These are phyloP conservation scores for Phorcus lineatus DNA, from an alignment of 2,888 invertebrate species.

Conservation along the genomic window DNA sequence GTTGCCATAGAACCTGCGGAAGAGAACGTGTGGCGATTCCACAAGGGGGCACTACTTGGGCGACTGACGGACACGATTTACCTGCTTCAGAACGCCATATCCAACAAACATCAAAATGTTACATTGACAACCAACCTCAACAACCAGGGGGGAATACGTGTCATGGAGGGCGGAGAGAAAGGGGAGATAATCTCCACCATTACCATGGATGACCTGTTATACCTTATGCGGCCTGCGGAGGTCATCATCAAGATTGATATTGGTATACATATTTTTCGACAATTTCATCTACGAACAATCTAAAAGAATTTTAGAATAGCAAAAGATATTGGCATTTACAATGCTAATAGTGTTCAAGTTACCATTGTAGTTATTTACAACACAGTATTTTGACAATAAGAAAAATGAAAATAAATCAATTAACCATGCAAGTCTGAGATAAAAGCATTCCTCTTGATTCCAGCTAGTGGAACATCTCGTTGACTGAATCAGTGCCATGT, in stretches of 20 bases:
- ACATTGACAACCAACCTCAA: conserved; percentile 47
- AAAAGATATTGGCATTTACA: not conserved
- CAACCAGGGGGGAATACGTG: conserved; percentile 65
- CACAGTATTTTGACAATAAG: too few species aligned
- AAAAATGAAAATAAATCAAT: too few species aligned
- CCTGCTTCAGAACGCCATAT: conserved; percentile 59
- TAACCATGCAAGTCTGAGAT: too few species aligned
- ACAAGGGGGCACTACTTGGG: conserved; percentile 46
- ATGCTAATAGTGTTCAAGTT: not conserved
- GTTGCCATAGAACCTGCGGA: conserved; percentile 70
- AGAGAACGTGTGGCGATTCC: conserved; percentile 50
- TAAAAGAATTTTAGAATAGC: not conserved
- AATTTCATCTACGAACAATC: too few species aligned
- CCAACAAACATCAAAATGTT: conserved; percentile 49
- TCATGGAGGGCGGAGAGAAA: conserved; percentile 34
- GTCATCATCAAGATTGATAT: conserved; percentile 65
- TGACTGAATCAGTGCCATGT: too few species aligned
- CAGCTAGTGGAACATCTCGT: too few species aligned
- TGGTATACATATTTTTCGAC: conserved; percentile 43
- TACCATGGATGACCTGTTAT: conserved; percentile 54
- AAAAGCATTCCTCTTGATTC: too few species aligned
- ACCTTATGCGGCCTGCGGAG: conserved; percentile 41
- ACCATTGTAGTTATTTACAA: not conserved
- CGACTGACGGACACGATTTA: conserved; percentile 48
- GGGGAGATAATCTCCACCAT: conserved; percentile 37